Base-by-base conservation (phyloP, 30 jellyfish, hydroid and myxozoan genomes). In the Morbakka virulenta region DNA sequence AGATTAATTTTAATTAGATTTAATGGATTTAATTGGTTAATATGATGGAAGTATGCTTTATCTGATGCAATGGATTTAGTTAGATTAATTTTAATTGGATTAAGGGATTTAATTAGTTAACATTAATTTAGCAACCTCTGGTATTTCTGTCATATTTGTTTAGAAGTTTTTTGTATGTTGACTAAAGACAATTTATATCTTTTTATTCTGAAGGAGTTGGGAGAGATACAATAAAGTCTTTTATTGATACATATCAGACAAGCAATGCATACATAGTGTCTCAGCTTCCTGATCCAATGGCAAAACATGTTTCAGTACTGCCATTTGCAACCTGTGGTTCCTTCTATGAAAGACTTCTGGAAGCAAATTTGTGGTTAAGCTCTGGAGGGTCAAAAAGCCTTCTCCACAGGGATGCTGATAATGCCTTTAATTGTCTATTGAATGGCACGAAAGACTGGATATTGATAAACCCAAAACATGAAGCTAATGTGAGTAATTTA, bases 301-400 rank as follows among this genome's bases (percentile, higher is more conserved):
- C 88, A 35, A 64, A 77, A 20, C 80, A 77, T 62, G 80, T 77
- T 12, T 41, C 27, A 47, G 88, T 77, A 11, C 79, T 74, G n/a
- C 88, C 88, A 0, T 77, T 77, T 63, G 49, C 64, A 71, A 77
- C 53, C 72, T 77, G 88, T 77, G 88, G 88, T 21, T 62, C 88
- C 3, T 47, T 77, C 0, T 77, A 77, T 36, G 88, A 77, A 28
- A 62, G 81, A 11, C 22, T 77, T 33, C 32, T 77, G 53, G 88
- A 77, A 74, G 51, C 88, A 35, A 77, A 77, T 77, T 32, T 77
- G 3, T 77, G 88, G 88, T 71, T 77, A 32, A 77, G 88, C 41
- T 72, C 88, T 62, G 88, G 88, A 62, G 88, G 88, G 21, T 62
- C 88, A 28, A 77, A 77, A 25, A 77, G 88, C 64, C 12, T 77